These are phyloP conservation scores for Xiphias gladius DNA, from an alignment of 2,113 vertebrate species.

Conservation along the genomic window DNA sequence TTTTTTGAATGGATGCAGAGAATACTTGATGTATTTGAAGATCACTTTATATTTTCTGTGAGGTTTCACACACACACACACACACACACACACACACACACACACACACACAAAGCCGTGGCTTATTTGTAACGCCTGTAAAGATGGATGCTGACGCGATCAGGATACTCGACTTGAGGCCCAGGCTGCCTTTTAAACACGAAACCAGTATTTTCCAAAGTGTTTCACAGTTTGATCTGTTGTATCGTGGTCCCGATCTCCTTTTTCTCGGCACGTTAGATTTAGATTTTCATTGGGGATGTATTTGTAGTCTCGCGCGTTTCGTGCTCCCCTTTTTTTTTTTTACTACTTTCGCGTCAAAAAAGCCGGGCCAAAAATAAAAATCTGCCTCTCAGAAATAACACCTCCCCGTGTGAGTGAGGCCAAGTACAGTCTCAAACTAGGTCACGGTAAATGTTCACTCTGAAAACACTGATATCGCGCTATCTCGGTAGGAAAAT, in stretches of 20 bases:
- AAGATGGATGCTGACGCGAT: not conserved
- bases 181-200: constrained; percentile 9
- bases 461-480: constrained; percentile 55
- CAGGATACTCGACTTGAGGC: constrained; percentile 9
- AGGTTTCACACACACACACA: not conserved
- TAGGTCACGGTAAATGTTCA: constrained; percentile 33
- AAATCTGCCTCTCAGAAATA: not conserved
- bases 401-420: not conserved
- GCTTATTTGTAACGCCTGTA: constrained; percentile 39
- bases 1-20: constrained; percentile 13
- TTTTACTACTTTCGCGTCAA: not conserved
- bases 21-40: constrained; percentile 33
- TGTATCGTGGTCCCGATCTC: not conserved
- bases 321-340: no score
- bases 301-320: no score
- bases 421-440: constrained; percentile 9
- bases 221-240: no score
- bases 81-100: no score
- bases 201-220: not conserved
- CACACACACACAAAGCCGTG: constrained; percentile 14
- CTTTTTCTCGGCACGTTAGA: not conserved
- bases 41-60: constrained; percentile 24
- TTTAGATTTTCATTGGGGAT: not conserved
- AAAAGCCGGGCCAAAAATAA: not conserved
- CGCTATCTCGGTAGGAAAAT: constrained; percentile 49